Evolutionary conservation across 2,888 invertebrate species (phyloP), one percentile per base, ranked within the genome.

Genomic region (Heliconius hortense): DNA sequence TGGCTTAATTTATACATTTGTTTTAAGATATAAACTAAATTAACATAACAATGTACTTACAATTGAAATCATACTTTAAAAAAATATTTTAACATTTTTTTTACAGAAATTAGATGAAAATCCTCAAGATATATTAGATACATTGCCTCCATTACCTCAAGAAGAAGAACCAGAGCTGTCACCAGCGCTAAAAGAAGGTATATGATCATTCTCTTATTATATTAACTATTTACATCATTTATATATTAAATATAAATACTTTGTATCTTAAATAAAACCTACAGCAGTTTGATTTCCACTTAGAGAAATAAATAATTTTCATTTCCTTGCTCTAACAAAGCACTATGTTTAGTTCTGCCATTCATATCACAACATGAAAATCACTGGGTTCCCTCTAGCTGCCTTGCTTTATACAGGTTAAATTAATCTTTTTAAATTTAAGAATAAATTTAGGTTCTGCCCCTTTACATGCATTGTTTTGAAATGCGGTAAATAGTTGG

Each of bases 161-260:
- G 88, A 90, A 28, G 85, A 89, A 31, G 88, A 92, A 43, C 87
- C 88, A 8, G 95, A 95, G 81, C 84, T 96, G n/a, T 95, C 96
- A 35, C 94, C 95, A 0, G 95, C 96, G 82, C 94, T 97, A 80
- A 90, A 95, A 84, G 96, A 96, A 95, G 96, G 96, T 96, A 86
- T 70, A 18, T 68, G 18, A 15, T 35, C 2, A 15, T 15, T 4
- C 18, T 24, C 35, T 66, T 28, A 5, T 68, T 28, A 43, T 48
- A 48, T 0, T 21, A 48, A 2, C 3, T 48, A 56, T 24, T 63
- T 62, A 59, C 64, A 67, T 31, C 53, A 35, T 0, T 26, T 43
- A 35, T 39, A 73, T 64, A 67, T 56, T 56, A 62, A 35, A 31
- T 63, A 48, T 18, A 18, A 18, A 18, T 48, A 5, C 18, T 18